Percentiles rank a stretch among this genome's conserved stretches.
These are phyloP conservation scores for Melanostigma gelatinosum DNA, from an alignment of 2,113 vertebrate genomes.

Conservation along the genomic window DNA sequence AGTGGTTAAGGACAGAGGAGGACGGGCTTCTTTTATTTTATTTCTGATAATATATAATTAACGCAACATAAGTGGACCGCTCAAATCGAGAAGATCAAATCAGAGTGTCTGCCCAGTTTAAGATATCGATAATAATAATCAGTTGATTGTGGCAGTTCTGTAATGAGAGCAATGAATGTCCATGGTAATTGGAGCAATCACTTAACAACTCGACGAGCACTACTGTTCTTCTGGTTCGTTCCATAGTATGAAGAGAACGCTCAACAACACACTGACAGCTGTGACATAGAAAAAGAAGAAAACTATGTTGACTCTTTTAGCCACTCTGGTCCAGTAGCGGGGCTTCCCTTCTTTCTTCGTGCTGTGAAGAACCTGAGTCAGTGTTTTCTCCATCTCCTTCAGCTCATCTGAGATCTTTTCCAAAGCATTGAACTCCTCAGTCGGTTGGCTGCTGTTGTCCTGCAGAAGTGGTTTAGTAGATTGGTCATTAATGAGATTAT, in stretches of 20 bases:
- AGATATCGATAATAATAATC: too few relatives aligned
- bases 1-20: too few relatives aligned
- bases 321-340: constrained; percentile 35
- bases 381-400: neutral
- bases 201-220: too few relatives aligned
- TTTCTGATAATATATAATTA: too few relatives aligned
- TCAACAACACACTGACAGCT: neutral
- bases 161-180: too few relatives aligned
- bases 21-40: too few relatives aligned
- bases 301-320: constrained; percentile 36
- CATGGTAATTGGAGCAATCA: neutral
- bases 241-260: too few relatives aligned
- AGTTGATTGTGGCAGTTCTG: too few relatives aligned
- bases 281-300: constrained; percentile 45
- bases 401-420: constrained; percentile 33
- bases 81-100: too few relatives aligned
- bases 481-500: neutral
- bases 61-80: neutral
- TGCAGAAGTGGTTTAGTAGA: neutral
- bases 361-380: constrained; percentile 8
- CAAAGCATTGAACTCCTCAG: neutral
- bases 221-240: too few relatives aligned
- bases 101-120: too few relatives aligned
- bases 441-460: neutral
- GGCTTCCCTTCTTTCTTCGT: neutral